phyloP scores from a whole-genome alignment of 2,888 invertebrate genomes.

The Synergus itoensis region DNA sequence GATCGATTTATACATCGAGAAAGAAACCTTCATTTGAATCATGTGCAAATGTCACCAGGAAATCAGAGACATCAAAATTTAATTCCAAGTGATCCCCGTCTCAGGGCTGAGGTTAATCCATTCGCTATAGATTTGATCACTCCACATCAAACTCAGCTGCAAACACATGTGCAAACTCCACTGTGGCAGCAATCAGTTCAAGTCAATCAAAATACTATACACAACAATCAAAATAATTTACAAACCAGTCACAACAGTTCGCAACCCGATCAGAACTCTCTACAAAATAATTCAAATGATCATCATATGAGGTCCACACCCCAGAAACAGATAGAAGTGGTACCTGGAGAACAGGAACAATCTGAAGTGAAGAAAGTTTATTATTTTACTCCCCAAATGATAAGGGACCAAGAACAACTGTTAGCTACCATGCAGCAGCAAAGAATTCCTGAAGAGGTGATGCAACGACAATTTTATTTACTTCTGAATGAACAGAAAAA shows the following conservation, averaged over 20 bases:
- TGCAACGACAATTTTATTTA: conserved; percentile 69
- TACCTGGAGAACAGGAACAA: neutral
- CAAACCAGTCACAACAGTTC: neutral
- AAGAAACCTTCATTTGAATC: neutral
- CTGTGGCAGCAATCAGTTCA: neutral
- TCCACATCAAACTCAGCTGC: neutral
- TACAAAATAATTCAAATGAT: neutral
- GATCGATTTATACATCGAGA: neutral
- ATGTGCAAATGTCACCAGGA: neutral
- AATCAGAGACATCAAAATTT: neutral
- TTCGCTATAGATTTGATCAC: neutral
- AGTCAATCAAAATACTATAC: neutral
- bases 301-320: neutral
- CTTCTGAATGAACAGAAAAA: conserved; percentile 68
- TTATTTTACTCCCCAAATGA: conserved; percentile 67
- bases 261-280: neutral
- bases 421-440: conserved; percentile 69
- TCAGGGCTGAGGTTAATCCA: neutral
- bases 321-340: neutral
- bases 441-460: conserved; percentile 65
- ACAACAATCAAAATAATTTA: neutral
- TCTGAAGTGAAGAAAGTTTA: conserved; percentile 48
- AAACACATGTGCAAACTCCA: neutral
- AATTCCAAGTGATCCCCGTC: neutral
- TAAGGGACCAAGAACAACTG: conserved; percentile 69